Percentiles rank a stretch among this genome's conserved stretches.
These are phyloP conservation scores for Amphibalanus amphitrite DNA, from an alignment of 1,140 invertebrate genomes.

Conservation along the genomic window DNA sequence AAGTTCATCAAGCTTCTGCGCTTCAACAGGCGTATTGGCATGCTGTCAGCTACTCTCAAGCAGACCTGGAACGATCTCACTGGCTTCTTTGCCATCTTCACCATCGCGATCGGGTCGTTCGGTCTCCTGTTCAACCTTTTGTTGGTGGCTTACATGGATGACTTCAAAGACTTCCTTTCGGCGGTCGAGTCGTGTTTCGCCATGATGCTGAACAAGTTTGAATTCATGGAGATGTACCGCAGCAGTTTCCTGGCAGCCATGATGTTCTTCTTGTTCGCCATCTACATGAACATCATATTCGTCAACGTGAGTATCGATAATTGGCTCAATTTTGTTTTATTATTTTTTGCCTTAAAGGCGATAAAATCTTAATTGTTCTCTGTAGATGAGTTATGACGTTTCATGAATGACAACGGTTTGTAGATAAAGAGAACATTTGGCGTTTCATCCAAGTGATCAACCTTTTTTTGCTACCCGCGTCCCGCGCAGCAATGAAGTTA, in stretches of 20 bases:
- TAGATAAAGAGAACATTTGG: too few relatives aligned
- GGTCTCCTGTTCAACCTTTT: constrained; percentile 31
- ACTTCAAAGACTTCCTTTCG: constrained; percentile 30
- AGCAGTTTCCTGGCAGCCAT: constrained; percentile 20
- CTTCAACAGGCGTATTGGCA: too few relatives aligned
- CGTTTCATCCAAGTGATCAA: too few relatives aligned
- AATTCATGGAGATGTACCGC: constrained; percentile 29
- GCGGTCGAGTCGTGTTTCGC: constrained; percentile 30
- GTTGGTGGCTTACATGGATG: constrained; percentile 25
- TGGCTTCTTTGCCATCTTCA: constrained; percentile 24
- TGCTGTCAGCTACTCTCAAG: constrained; percentile 22
- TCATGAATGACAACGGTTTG: too few relatives aligned
- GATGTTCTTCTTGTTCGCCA: constrained; percentile 33
- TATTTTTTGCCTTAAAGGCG: too few relatives aligned
- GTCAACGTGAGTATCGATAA: constrained; percentile 1
- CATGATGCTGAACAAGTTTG: constrained; percentile 36
- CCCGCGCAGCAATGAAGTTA: too few relatives aligned
- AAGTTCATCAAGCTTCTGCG: too few relatives aligned
- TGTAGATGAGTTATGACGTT: too few relatives aligned
- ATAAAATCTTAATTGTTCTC: too few relatives aligned
- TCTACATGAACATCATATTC: constrained; percentile 21
- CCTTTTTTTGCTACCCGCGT: too few relatives aligned
- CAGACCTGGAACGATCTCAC: constrained; percentile 24
- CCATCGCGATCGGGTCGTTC: constrained; percentile 24
- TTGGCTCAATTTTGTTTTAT: too few relatives aligned